Conservation (phyloP, 2,113 vertebrate genomes). For the Onychostoma macrolepis region DNA sequence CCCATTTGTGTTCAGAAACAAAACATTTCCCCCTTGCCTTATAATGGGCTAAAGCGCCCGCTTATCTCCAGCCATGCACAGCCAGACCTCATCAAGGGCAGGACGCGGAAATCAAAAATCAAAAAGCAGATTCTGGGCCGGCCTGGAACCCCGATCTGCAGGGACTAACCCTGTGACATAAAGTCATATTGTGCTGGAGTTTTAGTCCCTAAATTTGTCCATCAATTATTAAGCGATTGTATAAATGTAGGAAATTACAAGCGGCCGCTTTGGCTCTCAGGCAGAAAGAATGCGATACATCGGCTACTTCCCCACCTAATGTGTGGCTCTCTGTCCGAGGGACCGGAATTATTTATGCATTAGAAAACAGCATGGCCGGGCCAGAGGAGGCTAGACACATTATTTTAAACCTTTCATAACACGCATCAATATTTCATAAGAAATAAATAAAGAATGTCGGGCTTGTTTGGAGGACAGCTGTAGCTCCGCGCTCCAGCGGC, state of each 20-base stretch:
- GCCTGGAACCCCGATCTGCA: slow-evolving; percentile 90
- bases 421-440: slow-evolving; percentile 99
- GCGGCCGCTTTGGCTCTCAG: slow-evolving; percentile 98
- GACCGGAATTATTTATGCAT: slow-evolving; percentile 98
- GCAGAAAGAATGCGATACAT: slow-evolving; percentile 99
- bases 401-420: slow-evolving; percentile 99
- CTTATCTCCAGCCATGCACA: slow-evolving; percentile 87
- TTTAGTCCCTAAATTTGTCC: slow-evolving; percentile 99
- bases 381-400: slow-evolving; percentile 86
- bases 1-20: slow-evolving; percentile 87
- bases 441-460: slow-evolving; percentile 99
- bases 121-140: slow-evolving; percentile 51
- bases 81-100: slow-evolving; percentile 84
- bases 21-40: slow-evolving; percentile 76
- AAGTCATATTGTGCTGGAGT: slow-evolving; percentile 99
- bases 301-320: slow-evolving; percentile 86
- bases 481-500: slow-evolving; percentile 91
- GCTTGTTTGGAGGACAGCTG: slow-evolving; percentile 99
- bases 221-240: slow-evolving; percentile 99
- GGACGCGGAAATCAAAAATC: not conserved
- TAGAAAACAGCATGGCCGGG: slow-evolving; percentile 90
- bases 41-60: slow-evolving; percentile 77
- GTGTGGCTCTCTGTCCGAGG: slow-evolving; percentile 85
- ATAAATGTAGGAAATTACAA: slow-evolving; percentile 99
- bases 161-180: slow-evolving; percentile 99